Conservation (phyloP, 1,140 invertebrate genomes). For the Pseudomyrmex cubaensis region DNA sequence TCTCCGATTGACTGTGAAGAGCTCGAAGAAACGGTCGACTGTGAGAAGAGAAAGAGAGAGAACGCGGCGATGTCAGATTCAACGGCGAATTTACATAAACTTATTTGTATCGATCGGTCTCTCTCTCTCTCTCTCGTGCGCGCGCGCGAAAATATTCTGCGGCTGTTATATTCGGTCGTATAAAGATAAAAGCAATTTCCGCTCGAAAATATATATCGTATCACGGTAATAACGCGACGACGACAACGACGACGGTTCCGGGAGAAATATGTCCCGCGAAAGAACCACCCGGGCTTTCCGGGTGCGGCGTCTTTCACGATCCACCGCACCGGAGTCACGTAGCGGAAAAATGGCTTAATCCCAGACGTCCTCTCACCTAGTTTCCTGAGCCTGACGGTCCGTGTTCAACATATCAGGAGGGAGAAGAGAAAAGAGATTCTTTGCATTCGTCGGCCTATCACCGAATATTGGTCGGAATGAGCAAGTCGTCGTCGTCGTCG, state of each 20-base stretch:
- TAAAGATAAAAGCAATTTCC: conserved; percentile 55
- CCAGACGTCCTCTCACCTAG: conserved; percentile 72
- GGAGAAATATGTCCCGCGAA: conserved; percentile 63
- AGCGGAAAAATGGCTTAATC: conserved; percentile 75
- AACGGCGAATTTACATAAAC: conserved; percentile 20
- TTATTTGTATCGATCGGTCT: not conserved
- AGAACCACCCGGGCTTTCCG: conserved; percentile 34
- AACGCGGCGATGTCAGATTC: not conserved
- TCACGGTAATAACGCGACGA: conserved; percentile 69
- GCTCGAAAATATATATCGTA: conserved; percentile 67
- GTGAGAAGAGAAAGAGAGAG: no score
- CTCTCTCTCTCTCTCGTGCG: not conserved
- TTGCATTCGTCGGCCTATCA: conserved; percentile 59
- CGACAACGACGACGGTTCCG: conserved; percentile 2
- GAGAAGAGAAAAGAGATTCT: conserved; percentile 6
- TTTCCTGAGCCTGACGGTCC: conserved; percentile 61
- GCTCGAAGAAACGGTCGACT: not conserved
- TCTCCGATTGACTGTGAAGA: not conserved
- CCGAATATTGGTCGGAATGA: conserved; percentile 57
- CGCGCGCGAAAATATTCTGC: not conserved
- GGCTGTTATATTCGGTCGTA: not conserved
- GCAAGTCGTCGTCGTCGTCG: not conserved
- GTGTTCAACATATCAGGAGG: conserved; percentile 38
- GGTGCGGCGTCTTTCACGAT: conserved; percentile 60
- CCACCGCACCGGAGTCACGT: conserved; percentile 68